Evolutionary conservation across 1,140 invertebrate species (phyloP).

Genomic region (Drosophila punjabiensis): DNA sequence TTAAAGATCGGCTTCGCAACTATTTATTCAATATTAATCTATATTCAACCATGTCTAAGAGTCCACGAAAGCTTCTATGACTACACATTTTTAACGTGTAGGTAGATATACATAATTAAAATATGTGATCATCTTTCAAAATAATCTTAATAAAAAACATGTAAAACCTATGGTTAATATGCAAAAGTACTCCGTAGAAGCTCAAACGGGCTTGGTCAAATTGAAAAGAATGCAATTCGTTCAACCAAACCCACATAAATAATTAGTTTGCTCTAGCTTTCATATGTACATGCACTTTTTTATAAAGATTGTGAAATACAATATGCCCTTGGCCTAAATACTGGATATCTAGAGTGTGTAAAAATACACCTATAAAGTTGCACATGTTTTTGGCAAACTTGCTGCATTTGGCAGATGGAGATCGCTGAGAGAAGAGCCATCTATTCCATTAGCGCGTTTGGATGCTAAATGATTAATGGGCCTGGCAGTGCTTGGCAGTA

Average conservation of each 20-base stretch:
- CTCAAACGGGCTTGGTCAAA: not conserved
- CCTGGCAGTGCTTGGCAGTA: slow-evolving; percentile 29
- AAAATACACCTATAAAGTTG: not conserved
- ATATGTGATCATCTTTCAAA: not conserved
- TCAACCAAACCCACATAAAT: slow-evolving; percentile 1
- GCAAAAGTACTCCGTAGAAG: not conserved
- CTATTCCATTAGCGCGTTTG: slow-evolving; percentile 46
- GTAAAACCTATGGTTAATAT: not conserved
- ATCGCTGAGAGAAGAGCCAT: slow-evolving; percentile 9
- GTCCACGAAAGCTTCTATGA: no score
- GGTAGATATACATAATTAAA: not conserved
- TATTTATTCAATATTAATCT: no score
- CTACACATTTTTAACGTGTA: not conserved
- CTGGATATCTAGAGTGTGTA: not conserved
- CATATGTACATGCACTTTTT: not conserved
- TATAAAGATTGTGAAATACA: not conserved
- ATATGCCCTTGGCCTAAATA: slow-evolving; percentile 7
- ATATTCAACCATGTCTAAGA: no score
- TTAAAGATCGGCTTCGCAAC: no score
- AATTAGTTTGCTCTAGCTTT: slow-evolving; percentile 8
- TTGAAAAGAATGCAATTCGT: not conserved
- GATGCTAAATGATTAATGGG: slow-evolving; percentile 59
- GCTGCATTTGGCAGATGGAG: slow-evolving; percentile 6
- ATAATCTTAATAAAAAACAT: not conserved
- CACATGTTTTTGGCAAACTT: not conserved